Evolutionary conservation across 2,888 invertebrate genomes (phyloP).

Genomic region (Melinaea menophilus): DNA sequence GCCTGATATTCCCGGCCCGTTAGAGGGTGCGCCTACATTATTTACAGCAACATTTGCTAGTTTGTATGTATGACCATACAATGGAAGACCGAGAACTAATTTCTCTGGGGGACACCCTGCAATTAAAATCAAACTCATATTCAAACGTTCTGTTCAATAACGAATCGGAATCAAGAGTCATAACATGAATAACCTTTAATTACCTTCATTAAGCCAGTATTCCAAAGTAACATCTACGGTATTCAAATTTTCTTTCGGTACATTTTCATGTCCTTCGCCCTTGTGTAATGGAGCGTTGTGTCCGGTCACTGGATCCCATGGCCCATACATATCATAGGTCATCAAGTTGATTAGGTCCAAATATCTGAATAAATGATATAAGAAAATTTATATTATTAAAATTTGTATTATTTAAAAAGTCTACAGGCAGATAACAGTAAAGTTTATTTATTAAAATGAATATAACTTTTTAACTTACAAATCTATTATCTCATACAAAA

Average conservation of each 20-base stretch:
- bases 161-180: background rate
- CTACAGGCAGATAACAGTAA: too few relatives aligned
- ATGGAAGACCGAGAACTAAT: conserved; percentile 82
- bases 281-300: conserved; percentile 82
- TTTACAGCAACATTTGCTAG: conserved; percentile 63
- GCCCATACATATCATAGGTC: conserved; percentile 86
- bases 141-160: background rate
- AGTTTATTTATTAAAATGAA: too few relatives aligned
- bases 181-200: conserved; percentile 7
- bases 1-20: conserved; percentile 79
- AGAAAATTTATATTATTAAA: too few relatives aligned
- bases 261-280: conserved; percentile 54
- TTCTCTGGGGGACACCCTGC: conserved; percentile 75
- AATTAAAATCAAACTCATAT: conserved; percentile 9
- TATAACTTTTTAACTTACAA: too few relatives aligned
- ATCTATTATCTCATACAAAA: too few relatives aligned
- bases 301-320: conserved; percentile 81
- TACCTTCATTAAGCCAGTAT: conserved; percentile 75
- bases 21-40: conserved; percentile 75
- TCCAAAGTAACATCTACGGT: conserved; percentile 71
- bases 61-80: conserved; percentile 84
- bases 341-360: conserved; percentile 84
- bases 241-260: conserved; percentile 45
- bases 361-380: conserved; percentile 50
- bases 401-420: too few relatives aligned